Evolutionary conservation across 2,797 vertebrate genomes (phyloP), one percentile per base, ranked within the genome.

Genomic region (Luscinia luscinia): DNA sequence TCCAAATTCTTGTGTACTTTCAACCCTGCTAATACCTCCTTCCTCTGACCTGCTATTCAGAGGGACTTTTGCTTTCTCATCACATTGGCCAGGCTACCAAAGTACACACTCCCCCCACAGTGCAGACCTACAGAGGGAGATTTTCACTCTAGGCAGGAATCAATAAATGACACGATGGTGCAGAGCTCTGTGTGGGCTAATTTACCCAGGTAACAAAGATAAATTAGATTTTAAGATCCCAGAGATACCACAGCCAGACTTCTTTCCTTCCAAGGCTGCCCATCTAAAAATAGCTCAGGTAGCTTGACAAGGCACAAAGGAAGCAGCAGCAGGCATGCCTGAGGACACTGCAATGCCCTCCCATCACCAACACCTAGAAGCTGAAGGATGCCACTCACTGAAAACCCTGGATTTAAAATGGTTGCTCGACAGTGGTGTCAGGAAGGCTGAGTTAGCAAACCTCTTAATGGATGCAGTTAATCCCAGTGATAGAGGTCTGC

Each of bases 91-190:
- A 48, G 66, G 32, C 18, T 83, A 57, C 45, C 49, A 40, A 63
- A 83, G 26, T 0, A 2, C 28, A 52, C 0, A 0, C 10, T 41
- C 13, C 15, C 5, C 43, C 57, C 32, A 30, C 1, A 9, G n/a
- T 2, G 34, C 43, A 79, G 40, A 66, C n/a, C 20, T 12, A 4
- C 3, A 72, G 24, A 84, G 16, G 12, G 18, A 83, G 63, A 79
- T 63, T 79, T 69, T 73, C 51, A 48, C 51, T 52, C 27, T 27
- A 75, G 51, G 43, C 54, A 87, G 84, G 40, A 87, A 87, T 87
- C 87, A 87, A 79, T 91, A 92, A 76, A 32, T 9, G n/a, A 51
- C 15, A 13, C 1, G n/a, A 43, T 19, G 46, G 30, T 3, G 7
- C 40, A 76, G 67, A 84, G 63, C 17, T 46, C 63, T 40, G 27